Evolutionary conservation across 2,888 invertebrate genomes (phyloP), one percentile per base, ranked within the genome.

Genomic region (Drosophila kuntzei): DNA sequence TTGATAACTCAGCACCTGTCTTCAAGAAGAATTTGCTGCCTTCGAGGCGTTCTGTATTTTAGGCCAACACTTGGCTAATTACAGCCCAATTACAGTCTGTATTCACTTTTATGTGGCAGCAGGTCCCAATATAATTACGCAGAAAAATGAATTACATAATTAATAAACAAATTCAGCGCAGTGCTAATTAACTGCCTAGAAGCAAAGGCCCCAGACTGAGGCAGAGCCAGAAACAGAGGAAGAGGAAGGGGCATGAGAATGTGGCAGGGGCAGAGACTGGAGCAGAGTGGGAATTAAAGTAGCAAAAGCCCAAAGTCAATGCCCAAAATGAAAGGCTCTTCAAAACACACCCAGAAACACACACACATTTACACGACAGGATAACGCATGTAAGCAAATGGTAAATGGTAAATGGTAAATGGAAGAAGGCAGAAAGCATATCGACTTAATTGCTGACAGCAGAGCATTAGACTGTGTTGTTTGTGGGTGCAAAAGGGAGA

Each of bases 101-200:
- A 60, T 75, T 76, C 67, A 77, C 69, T 73, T 87, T 84, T 84
- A 69, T 86, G 64, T 71, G 59, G 66, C 64, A 67, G 76, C 73
- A 46, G 60, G 66, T 72, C 79, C 85, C 85, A 79, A 83, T 85
- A 88, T 78, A 85, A 85, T 85, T 85, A 85, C 66, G 66, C 76
- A 80, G 84, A 88, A 87, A 88, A 88, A 86, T 84, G 87, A 85
- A 84, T 84, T 87, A 85, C 87, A 86, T 86, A 85, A 85, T 85
- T 85, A 88, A 88, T 85, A 88, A 88, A 83, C 78, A 83, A 76
- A 88, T 80, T 86, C 84, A 57, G 64, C 78, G 87, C 80, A 79
- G 58, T 58, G 71, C 86, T 85, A 85, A 88, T 88, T 88, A 85
- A 86, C 82, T 62, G 64, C 41, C 68, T 44, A 43, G 47, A 41